These are phyloP conservation scores for Steinernema khuongi DNA, from an alignment of 1,140 invertebrate species.

Conservation along the genomic window DNA sequence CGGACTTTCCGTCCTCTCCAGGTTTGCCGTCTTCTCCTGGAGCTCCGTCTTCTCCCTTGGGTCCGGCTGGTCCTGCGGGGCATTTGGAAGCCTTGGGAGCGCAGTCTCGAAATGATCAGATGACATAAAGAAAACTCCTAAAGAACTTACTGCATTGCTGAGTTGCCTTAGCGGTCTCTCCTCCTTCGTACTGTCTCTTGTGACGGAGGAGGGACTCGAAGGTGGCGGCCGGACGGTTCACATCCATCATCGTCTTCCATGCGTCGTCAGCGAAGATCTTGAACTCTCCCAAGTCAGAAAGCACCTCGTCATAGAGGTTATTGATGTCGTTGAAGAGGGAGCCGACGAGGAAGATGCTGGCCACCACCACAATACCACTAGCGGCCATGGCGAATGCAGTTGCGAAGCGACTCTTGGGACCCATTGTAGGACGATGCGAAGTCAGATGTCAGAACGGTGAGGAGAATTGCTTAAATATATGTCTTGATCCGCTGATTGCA, in stretches of 20 bases:
- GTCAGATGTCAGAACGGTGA: too few relatives aligned
- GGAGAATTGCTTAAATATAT: not conserved
- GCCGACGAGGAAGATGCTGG: not conserved
- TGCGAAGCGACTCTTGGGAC: conserved; percentile 1
- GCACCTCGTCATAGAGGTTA: not conserved
- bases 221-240: not conserved
- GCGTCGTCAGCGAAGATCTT: not conserved
- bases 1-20: conserved; percentile 21
- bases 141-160: conserved; percentile 25
- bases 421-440: not conserved
- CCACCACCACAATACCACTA: not conserved
- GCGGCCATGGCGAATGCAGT: not conserved
- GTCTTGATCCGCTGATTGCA: conserved; percentile 7
- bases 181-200: not conserved
- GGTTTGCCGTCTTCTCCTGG: conserved; percentile 23
- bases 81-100: conserved; percentile 14
- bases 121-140: not conserved
- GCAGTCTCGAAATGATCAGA: conserved; percentile 11
- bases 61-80: conserved; percentile 52
- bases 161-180: not conserved
- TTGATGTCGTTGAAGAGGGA: not conserved
- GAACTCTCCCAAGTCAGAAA: not conserved
- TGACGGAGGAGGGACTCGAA: not conserved
- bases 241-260: conserved; percentile 11
- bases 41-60: conserved; percentile 47